Evolutionary conservation across 2,113 vertebrate genomes (phyloP).

Genomic region (Callocephalon fimbriatum): DNA sequence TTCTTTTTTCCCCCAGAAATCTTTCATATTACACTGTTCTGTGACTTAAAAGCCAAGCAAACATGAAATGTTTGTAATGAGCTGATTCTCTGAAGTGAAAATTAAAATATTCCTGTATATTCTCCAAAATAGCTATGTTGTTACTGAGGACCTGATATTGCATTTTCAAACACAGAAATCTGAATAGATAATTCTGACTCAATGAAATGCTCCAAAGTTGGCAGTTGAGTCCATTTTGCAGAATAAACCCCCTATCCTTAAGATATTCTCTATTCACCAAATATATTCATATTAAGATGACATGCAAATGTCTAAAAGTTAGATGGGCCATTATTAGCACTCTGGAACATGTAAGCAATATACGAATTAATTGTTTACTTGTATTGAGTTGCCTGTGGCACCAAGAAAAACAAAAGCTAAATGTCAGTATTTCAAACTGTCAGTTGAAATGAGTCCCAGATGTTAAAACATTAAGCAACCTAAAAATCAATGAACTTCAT

Average conservation of each 20-base stretch:
- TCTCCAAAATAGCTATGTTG: background rate
- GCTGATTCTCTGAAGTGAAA: background rate
- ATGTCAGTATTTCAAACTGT: slow-evolving; percentile 6
- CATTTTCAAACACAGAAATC: background rate
- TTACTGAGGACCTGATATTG: background rate
- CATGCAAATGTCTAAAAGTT: background rate
- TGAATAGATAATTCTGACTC: background rate
- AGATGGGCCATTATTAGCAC: background rate
- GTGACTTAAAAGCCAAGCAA: background rate
- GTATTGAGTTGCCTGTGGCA: background rate
- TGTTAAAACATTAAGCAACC: slow-evolving; percentile 28
- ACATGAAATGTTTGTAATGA: background rate
- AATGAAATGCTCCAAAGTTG: background rate
- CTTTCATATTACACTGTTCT: background rate
- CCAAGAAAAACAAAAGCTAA: background rate
- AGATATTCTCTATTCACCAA: background rate
- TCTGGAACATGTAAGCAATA: background rate
- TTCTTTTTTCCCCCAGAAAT: background rate
- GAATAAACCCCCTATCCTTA: background rate
- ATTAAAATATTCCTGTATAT: background rate
- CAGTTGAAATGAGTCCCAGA: slow-evolving; percentile 15
- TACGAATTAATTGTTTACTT: slow-evolving; percentile 5
- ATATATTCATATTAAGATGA: background rate
- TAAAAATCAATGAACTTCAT: background rate
- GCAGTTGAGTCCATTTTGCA: background rate